phyloP scores from a whole-genome alignment of 2,797 vertebrate genomes.

The Chelidonichthys spinosus region DNA sequence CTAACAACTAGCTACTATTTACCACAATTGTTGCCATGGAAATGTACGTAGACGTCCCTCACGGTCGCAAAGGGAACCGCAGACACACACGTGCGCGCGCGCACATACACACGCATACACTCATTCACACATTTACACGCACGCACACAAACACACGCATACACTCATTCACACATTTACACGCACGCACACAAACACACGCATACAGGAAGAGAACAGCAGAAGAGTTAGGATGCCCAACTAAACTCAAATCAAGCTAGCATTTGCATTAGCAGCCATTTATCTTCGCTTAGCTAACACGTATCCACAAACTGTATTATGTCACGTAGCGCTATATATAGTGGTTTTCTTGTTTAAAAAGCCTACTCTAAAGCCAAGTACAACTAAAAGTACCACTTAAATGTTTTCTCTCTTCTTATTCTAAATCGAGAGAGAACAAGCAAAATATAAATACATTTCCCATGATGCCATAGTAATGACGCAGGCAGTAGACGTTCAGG shows the following conservation, averaged over 20 bases:
- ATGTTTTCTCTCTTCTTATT: too few relatives aligned
- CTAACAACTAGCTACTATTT: conserved; percentile 31
- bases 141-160: background rate
- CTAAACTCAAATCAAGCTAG: background rate
- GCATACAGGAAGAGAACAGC: background rate
- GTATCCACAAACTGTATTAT: background rate
- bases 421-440: background rate
- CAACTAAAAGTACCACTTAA: background rate
- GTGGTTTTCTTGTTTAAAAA: background rate
- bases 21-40: conserved; percentile 64
- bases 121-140: background rate
- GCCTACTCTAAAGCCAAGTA: background rate
- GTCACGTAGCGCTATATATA: background rate
- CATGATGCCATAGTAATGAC: conserved; percentile 62
- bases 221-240: background rate
- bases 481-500: conserved; percentile 39
- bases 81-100: background rate
- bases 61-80: conserved; percentile 22
- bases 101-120: background rate
- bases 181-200: conserved; percentile 2
- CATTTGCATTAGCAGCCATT: background rate
- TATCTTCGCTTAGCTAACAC: background rate
- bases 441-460: conserved; percentile 64
- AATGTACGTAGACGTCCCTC: conserved; percentile 47
- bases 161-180: too few relatives aligned